Percentiles rank a stretch among this genome's conserved stretches.
phyloP scores from a whole-genome alignment of 2,888 invertebrate species.

The Andrena praecox region DNA sequence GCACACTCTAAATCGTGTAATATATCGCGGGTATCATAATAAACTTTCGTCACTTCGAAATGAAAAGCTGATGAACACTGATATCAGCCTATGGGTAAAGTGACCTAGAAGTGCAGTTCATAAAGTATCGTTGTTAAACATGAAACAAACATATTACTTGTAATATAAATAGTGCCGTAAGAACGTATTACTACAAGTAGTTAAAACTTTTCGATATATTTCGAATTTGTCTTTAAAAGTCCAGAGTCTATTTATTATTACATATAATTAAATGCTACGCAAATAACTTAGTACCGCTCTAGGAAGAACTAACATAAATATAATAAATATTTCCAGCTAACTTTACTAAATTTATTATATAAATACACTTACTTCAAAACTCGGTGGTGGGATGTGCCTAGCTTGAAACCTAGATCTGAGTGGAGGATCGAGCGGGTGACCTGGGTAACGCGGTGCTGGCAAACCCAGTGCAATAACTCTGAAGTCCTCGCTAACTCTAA shows the following conservation, averaged over 20 bases:
- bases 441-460: constrained; percentile 94
- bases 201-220: neutral
- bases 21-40: neutral
- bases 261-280: neutral
- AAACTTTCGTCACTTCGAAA: neutral
- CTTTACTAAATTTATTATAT: constrained; percentile 6
- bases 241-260: neutral
- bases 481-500: constrained; percentile 96
- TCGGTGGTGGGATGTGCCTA: constrained; percentile 90
- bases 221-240: neutral
- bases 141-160: neutral
- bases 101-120: neutral
- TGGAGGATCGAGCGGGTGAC: constrained; percentile 98
- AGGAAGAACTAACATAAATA: too few relatives aligned
- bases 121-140: neutral
- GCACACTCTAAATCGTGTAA: neutral
- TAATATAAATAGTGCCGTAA: neutral
- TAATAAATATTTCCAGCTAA: constrained; percentile 1
- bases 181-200: neutral
- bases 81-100: neutral
- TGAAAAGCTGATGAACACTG: neutral
- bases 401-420: constrained; percentile 97
- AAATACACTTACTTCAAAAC: constrained; percentile 87
- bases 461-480: constrained; percentile 96
- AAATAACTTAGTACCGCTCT: neutral